Conservation (phyloP, 2,113 vertebrate genomes). For the Sprattus sprattus region DNA sequence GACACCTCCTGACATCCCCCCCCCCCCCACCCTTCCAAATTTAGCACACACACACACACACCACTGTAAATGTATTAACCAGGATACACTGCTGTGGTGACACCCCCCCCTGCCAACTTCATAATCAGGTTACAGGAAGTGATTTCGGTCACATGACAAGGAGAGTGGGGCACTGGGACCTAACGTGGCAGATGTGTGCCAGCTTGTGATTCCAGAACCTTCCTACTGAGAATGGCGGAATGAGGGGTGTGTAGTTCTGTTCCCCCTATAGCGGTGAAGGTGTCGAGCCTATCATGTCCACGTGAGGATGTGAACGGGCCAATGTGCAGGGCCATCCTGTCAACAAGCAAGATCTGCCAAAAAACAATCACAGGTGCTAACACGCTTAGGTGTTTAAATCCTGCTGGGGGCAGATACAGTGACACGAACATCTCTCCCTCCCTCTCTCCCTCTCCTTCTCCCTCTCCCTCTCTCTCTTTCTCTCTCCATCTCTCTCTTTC, state of each 20-base stretch:
- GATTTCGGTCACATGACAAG: slow-evolving; percentile 69
- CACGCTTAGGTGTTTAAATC: neutral
- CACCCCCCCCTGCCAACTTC: slow-evolving; percentile 75
- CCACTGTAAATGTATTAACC: slow-evolving; percentile 17
- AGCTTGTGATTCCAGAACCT: slow-evolving; percentile 41
- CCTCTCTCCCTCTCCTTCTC: neutral
- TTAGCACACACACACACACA: slow-evolving; percentile 49
- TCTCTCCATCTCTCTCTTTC: neutral
- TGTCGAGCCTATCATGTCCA: neutral
- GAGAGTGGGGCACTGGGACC: slow-evolving; percentile 71
- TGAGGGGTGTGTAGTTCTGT: neutral
- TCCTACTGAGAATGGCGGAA: neutral
- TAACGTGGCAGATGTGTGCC: slow-evolving; percentile 69
- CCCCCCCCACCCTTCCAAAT: neutral
- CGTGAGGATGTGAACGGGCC: neutral
- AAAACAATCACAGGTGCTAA: neutral
- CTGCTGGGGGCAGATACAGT: neutral
- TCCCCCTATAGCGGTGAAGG: neutral
- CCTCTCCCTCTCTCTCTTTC: neutral
- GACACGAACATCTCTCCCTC: neutral
- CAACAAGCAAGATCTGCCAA: neutral
- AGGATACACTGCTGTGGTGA: slow-evolving; percentile 36
- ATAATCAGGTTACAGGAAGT: slow-evolving; percentile 79
- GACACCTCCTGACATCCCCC: neutral
- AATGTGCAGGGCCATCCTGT: neutral